Evolutionary conservation across 2,113 vertebrate genomes (phyloP).

Genomic region (Tachycineta bicolor): DNA sequence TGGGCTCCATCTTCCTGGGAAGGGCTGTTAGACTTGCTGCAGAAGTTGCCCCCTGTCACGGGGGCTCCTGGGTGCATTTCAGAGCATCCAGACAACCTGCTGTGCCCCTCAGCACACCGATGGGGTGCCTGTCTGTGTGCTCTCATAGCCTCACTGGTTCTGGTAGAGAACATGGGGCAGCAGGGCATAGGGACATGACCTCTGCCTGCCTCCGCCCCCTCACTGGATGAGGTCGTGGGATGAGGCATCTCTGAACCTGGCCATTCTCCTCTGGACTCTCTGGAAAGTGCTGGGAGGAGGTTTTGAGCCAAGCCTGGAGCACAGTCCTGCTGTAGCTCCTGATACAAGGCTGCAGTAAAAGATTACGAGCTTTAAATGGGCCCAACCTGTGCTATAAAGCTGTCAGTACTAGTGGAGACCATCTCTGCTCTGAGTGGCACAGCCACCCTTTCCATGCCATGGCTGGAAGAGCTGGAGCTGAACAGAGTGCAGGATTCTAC

Average conservation of each 20-base stretch:
- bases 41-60: neutral
- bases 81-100: neutral
- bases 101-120: fast-evolving
- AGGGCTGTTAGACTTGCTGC: neutral
- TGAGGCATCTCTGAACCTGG: neutral
- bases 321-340: neutral
- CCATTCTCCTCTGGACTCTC: neutral
- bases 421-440: neutral
- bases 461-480: neutral
- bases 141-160: neutral
- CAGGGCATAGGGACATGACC: neutral
- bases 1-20: neutral
- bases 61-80: neutral
- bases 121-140: fast-evolving
- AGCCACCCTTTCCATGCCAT: neutral
- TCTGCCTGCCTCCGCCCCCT: neutral
- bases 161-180: neutral
- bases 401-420: constrained; percentile 25
- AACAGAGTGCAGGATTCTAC: neutral
- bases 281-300: neutral
- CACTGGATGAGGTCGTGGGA: neutral
- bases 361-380: neutral
- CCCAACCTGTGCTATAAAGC: constrained; percentile 4
- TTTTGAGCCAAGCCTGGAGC: neutral
- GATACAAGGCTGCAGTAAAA: neutral